Evolutionary conservation across 1,140 invertebrate species (phyloP).

Genomic region (Stegodyphus mimosarum): DNA sequence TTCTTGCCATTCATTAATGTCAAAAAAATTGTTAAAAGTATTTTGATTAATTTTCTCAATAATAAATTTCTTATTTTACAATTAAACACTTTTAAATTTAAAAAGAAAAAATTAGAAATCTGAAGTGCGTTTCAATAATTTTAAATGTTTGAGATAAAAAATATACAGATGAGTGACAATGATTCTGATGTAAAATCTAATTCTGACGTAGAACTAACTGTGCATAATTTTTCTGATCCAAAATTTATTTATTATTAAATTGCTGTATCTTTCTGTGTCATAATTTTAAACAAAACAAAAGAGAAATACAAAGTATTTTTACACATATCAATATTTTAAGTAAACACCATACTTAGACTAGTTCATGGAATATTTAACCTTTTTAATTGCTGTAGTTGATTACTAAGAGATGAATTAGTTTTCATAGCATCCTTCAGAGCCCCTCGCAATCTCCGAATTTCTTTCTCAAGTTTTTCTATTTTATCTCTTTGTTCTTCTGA

Average conservation of each 20-base stretch:
- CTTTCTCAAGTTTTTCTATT: slow-evolving; percentile 61
- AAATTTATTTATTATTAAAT: neutral
- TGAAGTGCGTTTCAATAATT: no score
- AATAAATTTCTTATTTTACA: no score
- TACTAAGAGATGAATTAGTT: slow-evolving; percentile 56
- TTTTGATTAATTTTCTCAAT: no score
- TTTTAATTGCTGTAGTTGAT: slow-evolving; percentile 55
- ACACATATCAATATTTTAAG: neutral
- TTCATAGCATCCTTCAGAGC: slow-evolving; percentile 61
- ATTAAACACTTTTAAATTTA: no score
- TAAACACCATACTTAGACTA: neutral
- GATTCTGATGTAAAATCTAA: no score
- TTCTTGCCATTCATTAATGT: no score
- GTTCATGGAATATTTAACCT: slow-evolving; percentile 14
- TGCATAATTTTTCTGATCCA: neutral
- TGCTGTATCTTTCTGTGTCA: neutral
- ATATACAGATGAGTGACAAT: no score
- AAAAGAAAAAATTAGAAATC: no score
- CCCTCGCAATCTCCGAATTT: slow-evolving; percentile 56
- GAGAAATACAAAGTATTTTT: neutral
- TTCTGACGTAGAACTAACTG: no score
- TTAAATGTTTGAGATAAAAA: no score
- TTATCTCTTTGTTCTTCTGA: slow-evolving; percentile 43
- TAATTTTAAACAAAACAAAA: neutral
- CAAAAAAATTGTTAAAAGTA: no score